Evolutionary conservation across 2,113 vertebrate genomes (phyloP).

Genomic region (Corythaixoides concolor): DNA sequence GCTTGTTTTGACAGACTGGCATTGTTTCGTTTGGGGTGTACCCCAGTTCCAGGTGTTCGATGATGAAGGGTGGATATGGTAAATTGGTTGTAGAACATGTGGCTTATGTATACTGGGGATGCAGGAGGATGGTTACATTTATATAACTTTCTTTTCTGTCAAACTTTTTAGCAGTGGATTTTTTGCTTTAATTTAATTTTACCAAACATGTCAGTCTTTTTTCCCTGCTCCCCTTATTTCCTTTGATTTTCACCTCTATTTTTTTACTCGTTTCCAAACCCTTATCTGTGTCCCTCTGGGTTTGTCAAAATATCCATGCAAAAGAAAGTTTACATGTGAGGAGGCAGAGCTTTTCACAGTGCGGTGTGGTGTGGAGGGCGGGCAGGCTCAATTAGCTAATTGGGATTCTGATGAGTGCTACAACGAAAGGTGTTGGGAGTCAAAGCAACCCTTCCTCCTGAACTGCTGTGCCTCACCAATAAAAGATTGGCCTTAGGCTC

Average conservation of each 20-base stretch:
- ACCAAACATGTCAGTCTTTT: neutral
- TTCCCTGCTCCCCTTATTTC: neutral
- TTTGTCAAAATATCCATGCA: neutral
- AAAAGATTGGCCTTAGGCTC: neutral
- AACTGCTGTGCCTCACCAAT: neutral
- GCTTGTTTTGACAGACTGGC: neutral
- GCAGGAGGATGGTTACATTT: neutral
- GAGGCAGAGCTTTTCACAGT: neutral
- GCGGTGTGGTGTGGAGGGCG: accelerated
- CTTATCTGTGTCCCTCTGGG: accelerated
- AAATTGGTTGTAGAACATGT: neutral
- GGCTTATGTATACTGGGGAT: neutral
- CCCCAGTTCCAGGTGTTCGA: neutral
- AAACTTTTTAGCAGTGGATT: neutral
- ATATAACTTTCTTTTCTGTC: neutral
- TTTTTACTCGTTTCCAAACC: neutral
- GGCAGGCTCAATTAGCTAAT: accelerated
- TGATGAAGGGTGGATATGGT: neutral
- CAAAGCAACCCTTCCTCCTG: neutral
- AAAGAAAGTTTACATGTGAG: accelerated
- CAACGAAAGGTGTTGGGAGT: neutral
- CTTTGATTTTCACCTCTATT: neutral
- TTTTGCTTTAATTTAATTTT: neutral
- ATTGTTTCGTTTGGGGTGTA: neutral
- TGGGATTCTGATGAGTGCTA: neutral